These are phyloP conservation scores for Bombylius major DNA, from an alignment of 2,888 invertebrate species.

Conservation along the genomic window DNA sequence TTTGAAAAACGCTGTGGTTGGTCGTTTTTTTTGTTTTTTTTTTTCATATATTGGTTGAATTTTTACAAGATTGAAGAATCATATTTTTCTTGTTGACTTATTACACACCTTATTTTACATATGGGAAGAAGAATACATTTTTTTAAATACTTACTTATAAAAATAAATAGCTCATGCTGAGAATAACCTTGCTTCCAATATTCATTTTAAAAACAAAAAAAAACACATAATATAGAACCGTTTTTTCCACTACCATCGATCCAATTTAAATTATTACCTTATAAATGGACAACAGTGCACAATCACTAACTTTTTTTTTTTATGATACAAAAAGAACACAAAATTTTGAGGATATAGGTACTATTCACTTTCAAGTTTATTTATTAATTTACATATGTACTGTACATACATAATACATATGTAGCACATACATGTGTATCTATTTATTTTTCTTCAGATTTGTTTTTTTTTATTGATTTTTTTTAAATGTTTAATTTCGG, in stretches of 20 bases:
- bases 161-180: slow-evolving; percentile 1
- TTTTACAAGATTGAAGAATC: neutral
- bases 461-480: too few species aligned
- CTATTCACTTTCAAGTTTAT: too few species aligned
- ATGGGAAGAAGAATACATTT: neutral
- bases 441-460: too few species aligned
- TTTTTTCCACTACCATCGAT: slow-evolving; percentile 1
- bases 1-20: slow-evolving; percentile 3
- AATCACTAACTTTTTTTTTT: neutral
- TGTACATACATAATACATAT: too few species aligned
- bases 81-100: slow-evolving; percentile 7
- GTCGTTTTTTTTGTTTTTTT: neutral
- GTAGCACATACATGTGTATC: too few species aligned
- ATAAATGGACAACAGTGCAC: neutral
- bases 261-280: slow-evolving; percentile 9
- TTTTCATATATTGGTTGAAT: neutral
- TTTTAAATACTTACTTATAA: neutral
- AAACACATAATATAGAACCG: too few species aligned
- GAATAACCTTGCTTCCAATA: slow-evolving; percentile 4
- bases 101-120: slow-evolving; percentile 3
- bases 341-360: too few species aligned
- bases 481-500: neutral
- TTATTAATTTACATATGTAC: too few species aligned
- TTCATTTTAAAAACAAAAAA: neutral
- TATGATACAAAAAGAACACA: too few species aligned